Evolutionary conservation across 2,888 invertebrate genomes (phyloP), one percentile per base, ranked within the genome.

Genomic region (Drosophila maculinotata): DNA sequence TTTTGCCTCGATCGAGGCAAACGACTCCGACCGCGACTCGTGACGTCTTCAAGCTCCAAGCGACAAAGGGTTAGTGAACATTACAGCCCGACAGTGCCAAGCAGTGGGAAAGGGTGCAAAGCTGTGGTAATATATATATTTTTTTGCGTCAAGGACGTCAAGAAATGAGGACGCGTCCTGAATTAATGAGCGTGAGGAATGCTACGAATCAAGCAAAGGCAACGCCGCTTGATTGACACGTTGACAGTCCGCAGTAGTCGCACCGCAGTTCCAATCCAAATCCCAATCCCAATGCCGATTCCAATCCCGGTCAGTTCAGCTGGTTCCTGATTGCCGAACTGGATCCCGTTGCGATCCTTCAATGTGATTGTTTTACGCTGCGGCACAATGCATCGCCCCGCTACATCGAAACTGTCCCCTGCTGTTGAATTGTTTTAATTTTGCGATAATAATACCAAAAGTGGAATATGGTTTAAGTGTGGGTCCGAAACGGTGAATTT

Each of bases 181-280:
- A 72, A 76, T 76, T 79, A 77, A 77, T 77, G 79, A 77, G 68
- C 63, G 49, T 45, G 68, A 51, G 63, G 47, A 57, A 53, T 51
- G 53, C 31, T 33, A 45, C 52, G 47, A 42, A 47, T 38, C 12
- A 51, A 58, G 41, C 44, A 52, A 52, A 64, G 47, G 49, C 44
- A 60, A 23, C 64, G 31, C 68, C 57, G 76, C 72, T 74, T 90
- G 90, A 89, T 89, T 89, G 90, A 89, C 89, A 89, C 87, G 84
- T 90, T 89, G 89, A 89, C 90, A 90, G 79, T 76, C 78, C 49
- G 57, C 66, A 68, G 60, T 57, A 41, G 44, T 63, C 69, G 30
- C 28, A 20, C 35, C 26, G 35, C 30, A 15, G 35, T 42, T 20
- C 2, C n/a, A n/a, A n/a, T n/a, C n/a, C n/a, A n/a, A 4, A 20